Base-by-base conservation (phyloP, 2,797 vertebrate species). In the Coccyzus lansbergi region DNA sequence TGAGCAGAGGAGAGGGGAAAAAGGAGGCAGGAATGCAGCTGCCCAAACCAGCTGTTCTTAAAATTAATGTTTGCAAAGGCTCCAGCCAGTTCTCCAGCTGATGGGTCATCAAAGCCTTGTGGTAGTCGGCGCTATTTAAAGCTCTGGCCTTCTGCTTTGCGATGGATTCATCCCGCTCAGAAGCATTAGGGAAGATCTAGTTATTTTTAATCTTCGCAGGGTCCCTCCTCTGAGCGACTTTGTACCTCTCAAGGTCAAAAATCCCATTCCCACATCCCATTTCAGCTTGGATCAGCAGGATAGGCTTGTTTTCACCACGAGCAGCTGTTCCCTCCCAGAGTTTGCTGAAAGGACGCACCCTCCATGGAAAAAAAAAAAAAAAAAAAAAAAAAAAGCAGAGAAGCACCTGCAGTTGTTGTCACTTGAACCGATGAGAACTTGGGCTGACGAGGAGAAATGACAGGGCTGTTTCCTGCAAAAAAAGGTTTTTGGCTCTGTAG, bases 341-440 rank as follows among this genome's bases (percentile, higher is more conserved):
- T 44, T 69, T 59, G 87, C 78, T 74, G 78, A 36, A 22, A 91
- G 90, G 84, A 79, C 55, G 76, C 48, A 1, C 59, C 71, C 52
- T 22, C 6, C 44, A 1, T 60, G 17, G 87, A 10, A n/a, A 69
- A n/a, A n/a, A n/a, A 68, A 68, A n/a, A n/a, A n/a, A 10, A n/a
- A 69, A n/a, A n/a, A n/a, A 68, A 68, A n/a, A n/a, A n/a, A n/a
- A n/a, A n/a, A 69, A 89, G 87, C 80, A 60, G 88, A 62, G 78
- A 18, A 87, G 92, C 96, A 96, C 95, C 96, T 96, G 93, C 72
- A 42, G 69, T 74, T 82, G 65, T 1, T 92, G 89, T 91, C 93
- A 65, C 90, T 93, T 5, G 83, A 87, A 70, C 88, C 17, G 69
- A 52, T 68, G 88, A 81, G 90, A 90, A 59, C 68, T 56, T 62